A percentile compares a stretch with the other conserved stretches of the same genome.
Conservation (phyloP, 2,888 invertebrate genomes). For the Eremobia ochroleuca region DNA sequence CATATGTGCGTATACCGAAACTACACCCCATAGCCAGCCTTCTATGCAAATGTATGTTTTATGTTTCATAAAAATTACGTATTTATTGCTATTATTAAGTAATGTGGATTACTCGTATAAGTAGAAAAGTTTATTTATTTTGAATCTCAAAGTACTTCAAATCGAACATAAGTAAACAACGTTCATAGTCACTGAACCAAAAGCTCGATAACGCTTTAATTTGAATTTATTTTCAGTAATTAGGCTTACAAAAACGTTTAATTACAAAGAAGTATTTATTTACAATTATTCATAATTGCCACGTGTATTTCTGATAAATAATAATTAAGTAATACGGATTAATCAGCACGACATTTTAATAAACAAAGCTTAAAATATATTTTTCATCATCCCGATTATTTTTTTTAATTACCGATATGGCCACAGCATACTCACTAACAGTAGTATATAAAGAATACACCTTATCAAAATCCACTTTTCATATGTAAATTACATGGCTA, state of each 20-base stretch:
- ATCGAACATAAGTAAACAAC: background rate
- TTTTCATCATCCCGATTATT: constrained; percentile 4
- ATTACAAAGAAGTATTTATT: background rate
- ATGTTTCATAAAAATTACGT: background rate
- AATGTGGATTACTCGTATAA: too few species aligned
- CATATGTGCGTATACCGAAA: background rate
- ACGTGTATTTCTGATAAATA: constrained; percentile 10
- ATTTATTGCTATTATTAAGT: background rate
- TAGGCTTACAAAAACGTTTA: background rate
- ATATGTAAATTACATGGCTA: constrained; percentile 62
- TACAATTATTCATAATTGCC: background rate
- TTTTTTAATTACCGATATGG: background rate
- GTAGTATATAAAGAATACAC: constrained; percentile 30
- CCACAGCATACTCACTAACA: background rate
- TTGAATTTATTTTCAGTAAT: constrained; percentile 4
- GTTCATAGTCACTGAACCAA: background rate
- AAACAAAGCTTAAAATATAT: background rate
- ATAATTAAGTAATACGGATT: constrained; percentile 2
- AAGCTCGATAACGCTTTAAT: background rate
- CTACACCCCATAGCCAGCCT: background rate
- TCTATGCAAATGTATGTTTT: background rate
- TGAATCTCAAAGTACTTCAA: background rate
- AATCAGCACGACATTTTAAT: background rate
- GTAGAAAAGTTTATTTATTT: background rate
- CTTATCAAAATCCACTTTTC: constrained; percentile 56